Evolutionary conservation across 2,888 invertebrate genomes (phyloP).

Genomic region (Onchidella celtica): DNA sequence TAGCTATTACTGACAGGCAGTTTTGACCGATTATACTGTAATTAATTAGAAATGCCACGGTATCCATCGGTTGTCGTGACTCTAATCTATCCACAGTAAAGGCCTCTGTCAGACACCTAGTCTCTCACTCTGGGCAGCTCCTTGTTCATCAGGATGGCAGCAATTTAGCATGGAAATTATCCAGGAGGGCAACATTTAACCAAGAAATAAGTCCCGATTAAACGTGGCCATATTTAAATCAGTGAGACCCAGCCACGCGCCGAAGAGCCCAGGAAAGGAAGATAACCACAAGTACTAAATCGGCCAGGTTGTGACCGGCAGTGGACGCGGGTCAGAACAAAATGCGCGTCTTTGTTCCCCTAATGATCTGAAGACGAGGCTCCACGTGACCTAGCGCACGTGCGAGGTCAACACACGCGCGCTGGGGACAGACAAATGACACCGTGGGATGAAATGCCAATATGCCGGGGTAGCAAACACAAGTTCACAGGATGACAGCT

Average conservation of each 20-base stretch:
- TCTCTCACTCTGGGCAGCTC: no score
- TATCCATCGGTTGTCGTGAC: no score
- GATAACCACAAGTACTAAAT: background rate
- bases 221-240: background rate
- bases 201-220: background rate
- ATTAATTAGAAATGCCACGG: no score
- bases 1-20: no score
- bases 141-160: no score
- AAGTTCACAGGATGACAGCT: background rate
- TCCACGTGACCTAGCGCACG: slow-evolving; percentile 14
- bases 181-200: background rate
- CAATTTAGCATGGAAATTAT: no score
- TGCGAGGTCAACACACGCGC: slow-evolving; percentile 24
- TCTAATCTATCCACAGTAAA: no score
- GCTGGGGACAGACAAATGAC: background rate
- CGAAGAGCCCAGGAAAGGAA: background rate
- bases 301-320: background rate
- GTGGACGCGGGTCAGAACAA: background rate
- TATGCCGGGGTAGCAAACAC: background rate
- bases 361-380: slow-evolving; percentile 25
- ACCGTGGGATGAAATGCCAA: background rate
- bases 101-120: no score
- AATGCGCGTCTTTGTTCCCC: background rate
- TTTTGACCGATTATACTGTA: no score
- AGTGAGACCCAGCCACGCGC: background rate